Conservation (phyloP, 2,797 vertebrate species). For the Halcyon leucocephala region DNA sequence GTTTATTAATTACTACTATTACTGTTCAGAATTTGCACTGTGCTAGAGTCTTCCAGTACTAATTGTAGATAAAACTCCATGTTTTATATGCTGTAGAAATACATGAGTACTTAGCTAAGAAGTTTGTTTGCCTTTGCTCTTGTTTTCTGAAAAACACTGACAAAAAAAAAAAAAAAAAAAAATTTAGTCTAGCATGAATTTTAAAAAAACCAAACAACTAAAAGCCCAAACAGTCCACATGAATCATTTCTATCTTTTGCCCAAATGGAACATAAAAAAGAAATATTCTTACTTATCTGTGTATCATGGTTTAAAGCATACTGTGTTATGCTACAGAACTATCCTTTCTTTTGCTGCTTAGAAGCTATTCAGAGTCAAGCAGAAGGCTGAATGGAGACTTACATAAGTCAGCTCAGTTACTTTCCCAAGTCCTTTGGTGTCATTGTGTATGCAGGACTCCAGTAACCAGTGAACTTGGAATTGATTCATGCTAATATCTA, state of each 20-base stretch:
- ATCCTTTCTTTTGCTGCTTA: background rate
- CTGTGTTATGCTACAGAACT: background rate
- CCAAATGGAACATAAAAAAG: background rate
- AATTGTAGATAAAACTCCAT: background rate
- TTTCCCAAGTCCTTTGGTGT: conserved; percentile 82
- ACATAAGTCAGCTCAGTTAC: conserved; percentile 86
- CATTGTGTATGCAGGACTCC: conserved; percentile 90
- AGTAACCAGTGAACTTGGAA: conserved; percentile 92
- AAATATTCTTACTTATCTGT: background rate
- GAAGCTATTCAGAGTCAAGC: background rate
- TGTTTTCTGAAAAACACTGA: background rate
- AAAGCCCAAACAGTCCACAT: background rate
- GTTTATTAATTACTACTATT: background rate
- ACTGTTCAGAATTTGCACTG: background rate
- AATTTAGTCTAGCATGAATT: background rate
- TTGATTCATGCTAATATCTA: conserved; percentile 82
- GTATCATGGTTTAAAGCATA: background rate
- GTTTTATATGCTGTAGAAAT: background rate
- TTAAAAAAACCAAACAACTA: background rate
- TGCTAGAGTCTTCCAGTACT: background rate
- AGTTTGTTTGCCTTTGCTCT: background rate
- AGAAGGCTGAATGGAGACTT: conserved; percentile 49
- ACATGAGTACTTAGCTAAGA: background rate
- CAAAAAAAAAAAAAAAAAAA: background rate
- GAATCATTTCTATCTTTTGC: background rate